phyloP scores from a whole-genome alignment of 2,888 invertebrate genomes.

The Xylophagus ater region DNA sequence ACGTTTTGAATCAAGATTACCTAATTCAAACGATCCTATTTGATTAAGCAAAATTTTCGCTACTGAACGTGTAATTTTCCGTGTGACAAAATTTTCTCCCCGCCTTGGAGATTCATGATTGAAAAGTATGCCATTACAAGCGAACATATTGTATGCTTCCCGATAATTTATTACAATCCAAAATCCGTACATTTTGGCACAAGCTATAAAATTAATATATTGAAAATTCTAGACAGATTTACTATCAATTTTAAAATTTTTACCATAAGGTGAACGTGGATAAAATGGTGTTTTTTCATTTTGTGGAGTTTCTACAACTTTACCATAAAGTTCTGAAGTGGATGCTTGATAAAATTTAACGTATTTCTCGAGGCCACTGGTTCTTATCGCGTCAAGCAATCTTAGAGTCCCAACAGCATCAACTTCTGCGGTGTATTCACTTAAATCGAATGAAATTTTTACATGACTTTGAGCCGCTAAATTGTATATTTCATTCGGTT shows the following conservation, averaged over 20 bases:
- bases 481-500: slow-evolving; percentile 93
- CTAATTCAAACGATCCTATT: slow-evolving; percentile 75
- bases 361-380: slow-evolving; percentile 68
- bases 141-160: slow-evolving; percentile 90
- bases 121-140: slow-evolving; percentile 91
- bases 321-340: slow-evolving; percentile 90
- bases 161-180: slow-evolving; percentile 95
- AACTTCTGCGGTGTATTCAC: slow-evolving; percentile 98
- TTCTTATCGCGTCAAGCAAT: slow-evolving; percentile 82
- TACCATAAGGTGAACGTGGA: slow-evolving; percentile 93
- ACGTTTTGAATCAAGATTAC: slow-evolving; percentile 87
- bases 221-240: slow-evolving; percentile 1
- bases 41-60: slow-evolving; percentile 90
- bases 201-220: slow-evolving; percentile 48
- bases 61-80: slow-evolving; percentile 94
- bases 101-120: slow-evolving; percentile 93
- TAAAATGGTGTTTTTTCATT: slow-evolving; percentile 92
- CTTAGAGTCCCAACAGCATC: slow-evolving; percentile 90
- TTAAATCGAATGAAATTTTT: slow-evolving; percentile 96
- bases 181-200: slow-evolving; percentile 89
- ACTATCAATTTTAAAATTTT: slow-evolving; percentile 22
- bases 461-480: slow-evolving; percentile 98
- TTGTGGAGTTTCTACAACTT: slow-evolving; percentile 86
- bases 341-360: slow-evolving; percentile 92
- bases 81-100: slow-evolving; percentile 96